Evolutionary conservation across 92 coral and sea anemone species (phyloP).

Genomic region (Siderastrea siderea): DNA sequence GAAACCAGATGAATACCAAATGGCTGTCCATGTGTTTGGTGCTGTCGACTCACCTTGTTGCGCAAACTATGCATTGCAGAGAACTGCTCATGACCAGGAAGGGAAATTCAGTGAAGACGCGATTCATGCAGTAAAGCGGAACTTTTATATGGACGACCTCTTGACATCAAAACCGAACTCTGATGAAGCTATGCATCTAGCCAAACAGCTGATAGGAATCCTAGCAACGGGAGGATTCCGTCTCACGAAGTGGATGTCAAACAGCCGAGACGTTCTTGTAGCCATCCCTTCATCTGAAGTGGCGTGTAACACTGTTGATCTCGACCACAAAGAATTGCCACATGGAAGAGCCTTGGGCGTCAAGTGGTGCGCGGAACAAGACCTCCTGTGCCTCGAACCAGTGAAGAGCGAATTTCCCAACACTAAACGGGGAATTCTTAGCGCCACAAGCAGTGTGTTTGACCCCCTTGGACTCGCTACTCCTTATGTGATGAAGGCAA

Average conservation of each 20-base stretch:
- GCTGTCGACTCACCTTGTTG: slow-evolving; percentile 70
- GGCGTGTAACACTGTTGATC: slow-evolving; percentile 6
- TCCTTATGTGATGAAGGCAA: slow-evolving; percentile 25
- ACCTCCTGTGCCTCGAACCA: slow-evolving; percentile 18
- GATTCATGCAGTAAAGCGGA: slow-evolving; percentile 12
- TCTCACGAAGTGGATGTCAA: slow-evolving; percentile 31
- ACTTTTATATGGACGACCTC: slow-evolving; percentile 64
- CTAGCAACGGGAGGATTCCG: slow-evolving; percentile 35
- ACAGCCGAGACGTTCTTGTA: slow-evolving; percentile 19
- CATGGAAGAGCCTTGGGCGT: slow-evolving; percentile 12
- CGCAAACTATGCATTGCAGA: slow-evolving; percentile 53
- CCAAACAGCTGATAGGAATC: slow-evolving; percentile 15
- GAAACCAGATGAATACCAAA: slow-evolving; percentile 57
- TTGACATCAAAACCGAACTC: slow-evolving; percentile 44
- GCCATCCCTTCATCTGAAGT: slow-evolving; percentile 24
- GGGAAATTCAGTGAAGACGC: slow-evolving; percentile 20
- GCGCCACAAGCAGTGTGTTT: slow-evolving; percentile 29
- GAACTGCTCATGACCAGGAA: slow-evolving; percentile 54
- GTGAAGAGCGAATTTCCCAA: no score
- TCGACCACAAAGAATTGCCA: slow-evolving; percentile 14
- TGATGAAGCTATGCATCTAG: slow-evolving; percentile 23
- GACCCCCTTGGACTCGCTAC: slow-evolving; percentile 18
- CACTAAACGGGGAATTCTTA: neutral
- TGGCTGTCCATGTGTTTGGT: slow-evolving; percentile 64
- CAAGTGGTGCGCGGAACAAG: slow-evolving; percentile 45